phyloP scores from a whole-genome alignment of 2,888 invertebrate species.

The Hypercompe scribonia region DNA sequence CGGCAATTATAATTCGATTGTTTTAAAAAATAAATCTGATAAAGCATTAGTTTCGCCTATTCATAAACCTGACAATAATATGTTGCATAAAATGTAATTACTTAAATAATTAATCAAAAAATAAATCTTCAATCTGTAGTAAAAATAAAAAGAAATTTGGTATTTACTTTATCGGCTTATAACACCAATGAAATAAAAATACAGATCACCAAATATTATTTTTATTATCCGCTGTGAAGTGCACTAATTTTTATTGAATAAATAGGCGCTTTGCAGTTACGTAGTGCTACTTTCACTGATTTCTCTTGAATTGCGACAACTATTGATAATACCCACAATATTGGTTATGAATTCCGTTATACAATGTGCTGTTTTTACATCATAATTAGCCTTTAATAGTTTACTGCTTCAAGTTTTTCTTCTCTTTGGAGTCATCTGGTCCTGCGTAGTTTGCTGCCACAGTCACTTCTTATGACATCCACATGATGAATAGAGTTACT shows the following conservation, averaged over 20 bases:
- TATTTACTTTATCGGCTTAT: background rate
- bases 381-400: too few relatives aligned
- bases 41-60: background rate
- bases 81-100: background rate
- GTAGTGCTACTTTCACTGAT: conserved; percentile 44
- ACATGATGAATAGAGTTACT: too few relatives aligned
- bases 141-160: background rate
- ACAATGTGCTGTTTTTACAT: conserved; percentile 34
- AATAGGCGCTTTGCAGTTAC: conserved; percentile 25
- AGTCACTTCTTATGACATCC: too few relatives aligned
- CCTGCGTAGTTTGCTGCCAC: too few relatives aligned
- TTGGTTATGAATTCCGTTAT: conserved; percentile 35
- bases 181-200: background rate
- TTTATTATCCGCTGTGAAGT: conserved; percentile 18
- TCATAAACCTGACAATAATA: background rate
- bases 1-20: too few relatives aligned
- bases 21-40: too few relatives aligned
- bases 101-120: background rate
- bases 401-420: too few relatives aligned
- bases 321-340: conserved; percentile 43
- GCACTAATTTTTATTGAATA: conserved; percentile 25
- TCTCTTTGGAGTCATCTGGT: too few relatives aligned
- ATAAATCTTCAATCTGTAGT: background rate
- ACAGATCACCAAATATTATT: background rate
- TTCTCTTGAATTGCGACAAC: conserved; percentile 42